Evolutionary conservation across 2,888 invertebrate genomes (phyloP).

Genomic region (Rosalia funebris): DNA sequence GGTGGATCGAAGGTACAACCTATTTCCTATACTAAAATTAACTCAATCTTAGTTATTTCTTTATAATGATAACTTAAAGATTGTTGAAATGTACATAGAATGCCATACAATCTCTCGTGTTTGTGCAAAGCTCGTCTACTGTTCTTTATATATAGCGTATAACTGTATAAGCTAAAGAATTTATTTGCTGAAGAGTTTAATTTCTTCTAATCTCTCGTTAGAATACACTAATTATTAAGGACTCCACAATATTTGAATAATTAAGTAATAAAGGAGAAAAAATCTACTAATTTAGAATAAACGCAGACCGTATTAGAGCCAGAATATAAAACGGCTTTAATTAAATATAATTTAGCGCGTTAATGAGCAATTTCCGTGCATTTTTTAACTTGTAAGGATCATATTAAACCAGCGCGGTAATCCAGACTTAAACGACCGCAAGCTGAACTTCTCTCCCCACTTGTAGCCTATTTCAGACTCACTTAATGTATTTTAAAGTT

Average conservation of each 20-base stretch:
- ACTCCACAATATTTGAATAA: background rate
- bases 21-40: too few relatives aligned
- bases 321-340: constrained; percentile 10
- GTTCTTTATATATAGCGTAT: too few relatives aligned
- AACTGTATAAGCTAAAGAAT: too few relatives aligned
- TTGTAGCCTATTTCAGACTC: constrained; percentile 25
- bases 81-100: too few relatives aligned
- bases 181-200: too few relatives aligned
- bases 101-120: too few relatives aligned
- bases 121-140: too few relatives aligned
- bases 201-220: too few relatives aligned
- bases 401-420: constrained; percentile 21
- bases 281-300: constrained; percentile 4
- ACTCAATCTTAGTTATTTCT: too few relatives aligned
- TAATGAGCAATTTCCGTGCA: constrained; percentile 27
- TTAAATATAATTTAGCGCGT: constrained; percentile 24
- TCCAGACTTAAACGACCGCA: constrained; percentile 18
- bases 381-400: constrained; percentile 27
- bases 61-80: too few relatives aligned
- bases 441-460: constrained; percentile 21
- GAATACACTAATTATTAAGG: background rate
- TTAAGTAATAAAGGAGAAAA: background rate
- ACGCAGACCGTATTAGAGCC: constrained; percentile 19
- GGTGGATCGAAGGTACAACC: too few relatives aligned
- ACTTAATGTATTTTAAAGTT: constrained; percentile 30